Conservation (phyloP, 1,140 invertebrate genomes). For the Asbolus verrucosus region DNA sequence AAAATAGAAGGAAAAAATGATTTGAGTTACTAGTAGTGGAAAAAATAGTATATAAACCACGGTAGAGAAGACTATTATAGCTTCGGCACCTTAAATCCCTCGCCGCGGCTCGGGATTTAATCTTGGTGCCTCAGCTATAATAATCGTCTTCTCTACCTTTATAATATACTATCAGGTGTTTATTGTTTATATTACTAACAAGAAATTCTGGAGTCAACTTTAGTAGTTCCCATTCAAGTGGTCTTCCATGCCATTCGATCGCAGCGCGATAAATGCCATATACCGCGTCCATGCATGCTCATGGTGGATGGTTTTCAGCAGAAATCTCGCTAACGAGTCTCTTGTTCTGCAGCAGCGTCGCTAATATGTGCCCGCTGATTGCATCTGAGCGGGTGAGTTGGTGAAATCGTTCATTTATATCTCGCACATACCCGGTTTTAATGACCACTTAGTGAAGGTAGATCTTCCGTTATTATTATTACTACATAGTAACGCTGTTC, state of each 20-base stretch:
- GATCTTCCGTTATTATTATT: slow-evolving; percentile 19
- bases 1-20: too few relatives aligned
- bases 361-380: slow-evolving; percentile 42
- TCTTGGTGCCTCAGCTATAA: too few relatives aligned
- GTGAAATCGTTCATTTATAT: slow-evolving; percentile 42
- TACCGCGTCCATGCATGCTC: slow-evolving; percentile 24
- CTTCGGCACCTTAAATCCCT: too few relatives aligned
- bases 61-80: too few relatives aligned
- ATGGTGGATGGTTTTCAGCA: slow-evolving; percentile 22
- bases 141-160: too few relatives aligned
- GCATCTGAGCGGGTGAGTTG: slow-evolving; percentile 33
- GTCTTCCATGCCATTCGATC: slow-evolving; percentile 40
- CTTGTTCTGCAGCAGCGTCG: slow-evolving; percentile 41
- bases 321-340: slow-evolving; percentile 39
- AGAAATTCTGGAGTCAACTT: slow-evolving; percentile 2
- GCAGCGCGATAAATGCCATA: slow-evolving; percentile 13
- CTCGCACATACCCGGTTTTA: slow-evolving; percentile 20
- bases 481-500: slow-evolving; percentile 20
- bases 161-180: too few relatives aligned
- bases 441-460: slow-evolving; percentile 17
- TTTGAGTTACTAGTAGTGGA: too few relatives aligned
- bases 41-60: too few relatives aligned
- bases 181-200: not conserved
- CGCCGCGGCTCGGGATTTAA: too few relatives aligned
- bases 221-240: slow-evolving; percentile 22